These are phyloP conservation scores for Xiphophorus maculatus DNA, from an alignment of 2,113 vertebrate species.

Conservation along the genomic window DNA sequence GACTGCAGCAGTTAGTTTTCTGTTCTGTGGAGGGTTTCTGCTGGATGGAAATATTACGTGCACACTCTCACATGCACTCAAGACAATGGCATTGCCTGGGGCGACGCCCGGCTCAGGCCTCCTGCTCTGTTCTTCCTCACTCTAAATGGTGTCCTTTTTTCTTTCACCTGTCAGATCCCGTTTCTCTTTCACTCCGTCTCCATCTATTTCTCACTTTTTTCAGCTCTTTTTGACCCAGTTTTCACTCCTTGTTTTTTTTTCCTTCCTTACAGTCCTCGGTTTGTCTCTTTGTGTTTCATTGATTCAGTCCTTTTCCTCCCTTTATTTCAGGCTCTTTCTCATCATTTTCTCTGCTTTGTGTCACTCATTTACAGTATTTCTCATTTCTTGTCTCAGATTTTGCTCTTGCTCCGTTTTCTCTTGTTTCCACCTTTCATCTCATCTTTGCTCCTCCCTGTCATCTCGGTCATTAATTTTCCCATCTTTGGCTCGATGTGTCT, in stretches of 20 bases:
- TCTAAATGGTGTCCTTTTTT: constrained; percentile 33
- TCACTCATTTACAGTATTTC: constrained; percentile 29
- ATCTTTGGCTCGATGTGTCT: constrained; percentile 17
- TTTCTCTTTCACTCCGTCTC: constrained; percentile 26
- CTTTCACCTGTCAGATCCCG: constrained; percentile 49
- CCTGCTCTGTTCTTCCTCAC: constrained; percentile 43
- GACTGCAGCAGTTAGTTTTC: constrained; percentile 24
- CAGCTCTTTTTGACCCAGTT: constrained; percentile 32
- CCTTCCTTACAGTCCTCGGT: neutral
- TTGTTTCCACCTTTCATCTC: constrained; percentile 14
- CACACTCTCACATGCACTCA: constrained; percentile 7
- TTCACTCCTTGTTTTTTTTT: neutral
- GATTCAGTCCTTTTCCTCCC: constrained; percentile 13
- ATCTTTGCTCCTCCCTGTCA: constrained; percentile 13
- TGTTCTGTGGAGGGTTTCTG: constrained; percentile 24
- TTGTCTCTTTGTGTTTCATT: constrained; percentile 12
- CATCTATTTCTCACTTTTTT: constrained; percentile 12
- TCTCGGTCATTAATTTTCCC: constrained; percentile 36
- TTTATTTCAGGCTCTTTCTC: neutral
- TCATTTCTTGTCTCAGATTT: constrained; percentile 19
- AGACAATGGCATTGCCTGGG: constrained; percentile 48
- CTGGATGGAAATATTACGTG: constrained; percentile 22
- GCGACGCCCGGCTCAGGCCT: constrained; percentile 44
- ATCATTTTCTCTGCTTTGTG: constrained; percentile 1
- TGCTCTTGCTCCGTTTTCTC: constrained; percentile 20